Evolutionary conservation across 2,113 vertebrate species (phyloP).

Genomic region (Lonchura striata): DNA sequence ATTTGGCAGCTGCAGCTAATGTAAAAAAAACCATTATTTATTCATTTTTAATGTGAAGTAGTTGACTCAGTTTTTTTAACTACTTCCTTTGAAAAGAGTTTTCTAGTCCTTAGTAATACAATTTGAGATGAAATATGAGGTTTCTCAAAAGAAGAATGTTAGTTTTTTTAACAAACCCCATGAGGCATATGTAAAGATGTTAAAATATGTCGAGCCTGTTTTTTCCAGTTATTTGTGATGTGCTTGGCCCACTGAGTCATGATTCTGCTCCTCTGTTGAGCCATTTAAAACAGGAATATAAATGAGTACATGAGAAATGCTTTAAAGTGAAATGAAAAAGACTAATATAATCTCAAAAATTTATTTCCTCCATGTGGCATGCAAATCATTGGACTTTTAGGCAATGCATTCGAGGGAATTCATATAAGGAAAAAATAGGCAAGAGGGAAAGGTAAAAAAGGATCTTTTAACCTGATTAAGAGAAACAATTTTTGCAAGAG

Average conservation of each 20-base stretch:
- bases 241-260: not conserved
- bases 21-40: not conserved
- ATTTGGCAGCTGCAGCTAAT: not conserved
- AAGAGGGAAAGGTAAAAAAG: not conserved
- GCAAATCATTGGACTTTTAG: not conserved
- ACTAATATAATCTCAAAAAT: not conserved
- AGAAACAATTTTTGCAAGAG: not conserved
- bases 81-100: not conserved
- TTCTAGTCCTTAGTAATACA: not conserved
- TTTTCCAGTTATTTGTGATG: not conserved
- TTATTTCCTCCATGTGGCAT: not conserved
- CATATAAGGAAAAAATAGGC: not conserved
- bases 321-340: not conserved
- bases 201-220: not conserved
- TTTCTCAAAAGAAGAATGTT: not conserved
- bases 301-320: not conserved
- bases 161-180: rapidly evolving
- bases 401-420: not conserved
- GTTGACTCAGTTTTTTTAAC: not conserved
- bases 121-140: not conserved
- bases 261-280: not conserved
- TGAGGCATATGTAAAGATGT: not conserved
- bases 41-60: not conserved
- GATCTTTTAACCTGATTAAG: not conserved
- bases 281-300: not conserved